These are phyloP conservation scores for Thalpophila matura DNA, from an alignment of 2,888 invertebrate genomes.

Conservation along the genomic window DNA sequence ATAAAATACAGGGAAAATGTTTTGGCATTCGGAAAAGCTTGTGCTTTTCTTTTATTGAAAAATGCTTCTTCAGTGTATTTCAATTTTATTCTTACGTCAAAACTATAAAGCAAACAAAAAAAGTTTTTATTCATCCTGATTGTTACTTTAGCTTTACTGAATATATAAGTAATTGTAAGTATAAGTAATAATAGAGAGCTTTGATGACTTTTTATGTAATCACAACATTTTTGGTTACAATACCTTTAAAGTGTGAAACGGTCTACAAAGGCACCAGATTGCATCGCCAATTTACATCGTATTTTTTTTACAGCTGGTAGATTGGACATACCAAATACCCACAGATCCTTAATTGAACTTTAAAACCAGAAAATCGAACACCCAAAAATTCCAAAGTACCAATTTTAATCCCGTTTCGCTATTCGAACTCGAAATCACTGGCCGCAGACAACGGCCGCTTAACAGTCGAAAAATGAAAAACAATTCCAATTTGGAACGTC, in stretches of 20 bases:
- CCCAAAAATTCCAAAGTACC: constrained; percentile 59
- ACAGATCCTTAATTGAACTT: constrained; percentile 54
- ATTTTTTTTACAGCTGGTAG: constrained; percentile 30
- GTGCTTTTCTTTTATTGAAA: constrained; percentile 15
- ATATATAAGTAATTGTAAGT: neutral
- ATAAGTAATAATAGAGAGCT: too few species aligned
- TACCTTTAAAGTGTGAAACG: neutral
- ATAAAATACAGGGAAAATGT: constrained; percentile 41
- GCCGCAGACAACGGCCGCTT: constrained; percentile 78
- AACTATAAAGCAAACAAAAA: too few species aligned
- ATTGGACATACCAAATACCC: constrained; percentile 41
- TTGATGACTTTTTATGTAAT: neutral
- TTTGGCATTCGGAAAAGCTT: constrained; percentile 17
- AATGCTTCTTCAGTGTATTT: constrained; percentile 4
- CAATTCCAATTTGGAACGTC: constrained; percentile 88
- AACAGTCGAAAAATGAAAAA: constrained; percentile 86
- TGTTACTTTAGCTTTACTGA: neutral
- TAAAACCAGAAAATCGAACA: constrained; percentile 50
- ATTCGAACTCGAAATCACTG: constrained; percentile 78
- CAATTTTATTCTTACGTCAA: neutral
- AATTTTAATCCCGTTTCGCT: constrained; percentile 65
- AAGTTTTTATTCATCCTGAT: too few species aligned
- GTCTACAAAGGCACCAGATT: neutral
- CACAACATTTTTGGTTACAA: neutral
- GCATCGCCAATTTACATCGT: neutral